phyloP scores from a whole-genome alignment of 1,140 invertebrate species.

The Scaptomyza pallida region DNA sequence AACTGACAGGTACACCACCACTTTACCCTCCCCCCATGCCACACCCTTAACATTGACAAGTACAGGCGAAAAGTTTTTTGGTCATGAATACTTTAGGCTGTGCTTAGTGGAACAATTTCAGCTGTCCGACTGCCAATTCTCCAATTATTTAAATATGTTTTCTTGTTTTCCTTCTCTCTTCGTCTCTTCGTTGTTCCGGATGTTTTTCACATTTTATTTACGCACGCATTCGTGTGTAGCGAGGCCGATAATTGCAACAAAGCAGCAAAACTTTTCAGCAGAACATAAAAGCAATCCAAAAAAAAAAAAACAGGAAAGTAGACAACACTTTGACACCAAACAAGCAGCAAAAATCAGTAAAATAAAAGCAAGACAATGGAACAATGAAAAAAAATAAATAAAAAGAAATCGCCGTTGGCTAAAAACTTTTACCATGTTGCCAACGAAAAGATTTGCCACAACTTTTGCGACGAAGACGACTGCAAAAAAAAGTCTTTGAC shows the following conservation, averaged over 20 bases:
- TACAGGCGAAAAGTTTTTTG: constrained; percentile 44
- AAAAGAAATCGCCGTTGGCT: constrained; percentile 38
- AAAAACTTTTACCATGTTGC: constrained; percentile 42
- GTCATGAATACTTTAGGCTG: constrained; percentile 64
- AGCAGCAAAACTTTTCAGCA: constrained; percentile 52
- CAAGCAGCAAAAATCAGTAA: constrained; percentile 29
- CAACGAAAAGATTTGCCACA: constrained; percentile 43
- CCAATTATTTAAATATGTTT: constrained; percentile 73
- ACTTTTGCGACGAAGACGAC: constrained; percentile 30
- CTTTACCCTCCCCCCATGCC: too few relatives aligned
- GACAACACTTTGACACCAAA: constrained; percentile 70
- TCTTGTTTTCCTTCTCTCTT: constrained; percentile 1
- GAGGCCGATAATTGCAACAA: constrained; percentile 76
- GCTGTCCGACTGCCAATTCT: constrained; percentile 48
- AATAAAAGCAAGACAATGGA: constrained; percentile 20
- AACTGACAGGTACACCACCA: constrained; percentile 45
- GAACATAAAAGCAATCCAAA: constrained; percentile 42
- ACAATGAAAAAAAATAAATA: constrained; percentile 2
- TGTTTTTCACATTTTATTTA: constrained; percentile 56
- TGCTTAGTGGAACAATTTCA: constrained; percentile 23
- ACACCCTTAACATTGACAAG: constrained; percentile 58
- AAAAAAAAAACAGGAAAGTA: constrained; percentile 56
- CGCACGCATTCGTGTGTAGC: constrained; percentile 78
- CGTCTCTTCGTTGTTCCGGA: constrained; percentile 22
- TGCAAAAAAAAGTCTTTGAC: constrained; percentile 35